Evolutionary conservation across 2,797 vertebrate genomes (phyloP).

Genomic region (Hippocampus kuda): DNA sequence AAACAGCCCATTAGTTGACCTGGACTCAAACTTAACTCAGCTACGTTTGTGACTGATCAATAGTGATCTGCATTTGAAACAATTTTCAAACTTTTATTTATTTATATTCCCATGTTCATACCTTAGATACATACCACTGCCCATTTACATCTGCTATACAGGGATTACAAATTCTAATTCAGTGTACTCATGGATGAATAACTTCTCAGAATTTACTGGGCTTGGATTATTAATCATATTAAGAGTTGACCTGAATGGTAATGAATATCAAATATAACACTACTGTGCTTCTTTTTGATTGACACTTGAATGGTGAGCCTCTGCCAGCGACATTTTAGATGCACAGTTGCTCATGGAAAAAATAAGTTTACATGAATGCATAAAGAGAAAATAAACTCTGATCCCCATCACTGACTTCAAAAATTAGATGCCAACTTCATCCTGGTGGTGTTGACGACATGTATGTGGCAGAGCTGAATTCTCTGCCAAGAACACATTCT

Average conservation of each 20-base stretch:
- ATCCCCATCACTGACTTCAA: neutral
- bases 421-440: conserved; percentile 13
- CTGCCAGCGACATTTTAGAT: conserved; percentile 7
- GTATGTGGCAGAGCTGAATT: conserved; percentile 21
- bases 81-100: neutral
- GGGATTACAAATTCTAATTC: neutral
- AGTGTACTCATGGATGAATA: neutral
- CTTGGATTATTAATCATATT: neutral
- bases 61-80: conserved; percentile 41
- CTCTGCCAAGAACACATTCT: conserved; percentile 27
- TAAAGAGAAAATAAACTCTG: neutral
- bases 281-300: neutral
- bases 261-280: neutral
- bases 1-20: conserved; percentile 35
- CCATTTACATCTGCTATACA: neutral
- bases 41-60: conserved; percentile 28
- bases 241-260: neutral
- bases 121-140: neutral
- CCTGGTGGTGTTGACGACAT: conserved; percentile 10
- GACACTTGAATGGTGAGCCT: neutral
- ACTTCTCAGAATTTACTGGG: neutral
- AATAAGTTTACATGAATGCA: neutral
- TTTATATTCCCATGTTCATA: neutral
- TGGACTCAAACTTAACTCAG: conserved; percentile 41
- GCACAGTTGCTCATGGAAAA: neutral